These are phyloP conservation scores for Anneissia japonica DNA, from an alignment of 35 echinoderm and acorn worm genomes.

Conservation along the genomic window DNA sequence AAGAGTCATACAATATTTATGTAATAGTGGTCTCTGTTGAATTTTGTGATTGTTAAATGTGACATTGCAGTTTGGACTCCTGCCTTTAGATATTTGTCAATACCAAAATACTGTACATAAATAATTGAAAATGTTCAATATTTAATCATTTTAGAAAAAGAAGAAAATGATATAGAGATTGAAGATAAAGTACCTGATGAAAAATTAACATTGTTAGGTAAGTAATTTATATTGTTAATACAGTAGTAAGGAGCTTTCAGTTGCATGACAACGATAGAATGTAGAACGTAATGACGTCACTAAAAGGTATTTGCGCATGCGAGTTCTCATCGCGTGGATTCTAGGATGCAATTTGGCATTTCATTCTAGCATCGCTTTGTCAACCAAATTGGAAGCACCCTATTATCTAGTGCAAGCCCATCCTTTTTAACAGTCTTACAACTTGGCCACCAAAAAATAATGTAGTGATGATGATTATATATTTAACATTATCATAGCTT, in stretches of 20 bases:
- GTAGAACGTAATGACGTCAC: neutral
- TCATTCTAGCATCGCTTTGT: neutral
- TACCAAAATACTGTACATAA: too few species aligned
- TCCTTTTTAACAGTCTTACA: neutral
- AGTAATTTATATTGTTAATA: too few species aligned
- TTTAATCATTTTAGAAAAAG: too few species aligned
- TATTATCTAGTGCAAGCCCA: neutral
- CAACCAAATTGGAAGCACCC: neutral
- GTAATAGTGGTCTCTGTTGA: too few species aligned
- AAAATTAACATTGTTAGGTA: constrained; percentile 9
- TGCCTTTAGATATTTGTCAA: too few species aligned
- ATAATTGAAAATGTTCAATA: too few species aligned
- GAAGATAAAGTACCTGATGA: constrained; percentile 9
- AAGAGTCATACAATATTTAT: too few species aligned
- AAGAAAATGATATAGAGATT: neutral
- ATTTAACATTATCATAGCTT: too few species aligned
- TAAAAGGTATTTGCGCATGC: neutral
- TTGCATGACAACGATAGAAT: neutral
- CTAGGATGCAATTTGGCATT: neutral
- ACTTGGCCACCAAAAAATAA: neutral
- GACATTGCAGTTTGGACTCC: too few species aligned
- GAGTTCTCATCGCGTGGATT: too few species aligned
- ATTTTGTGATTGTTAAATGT: too few species aligned
- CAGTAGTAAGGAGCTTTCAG: neutral
- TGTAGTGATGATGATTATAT: too few species aligned